phyloP scores from a whole-genome alignment of 2,797 vertebrate species.

The Enteromius unitaeniatus region DNA sequence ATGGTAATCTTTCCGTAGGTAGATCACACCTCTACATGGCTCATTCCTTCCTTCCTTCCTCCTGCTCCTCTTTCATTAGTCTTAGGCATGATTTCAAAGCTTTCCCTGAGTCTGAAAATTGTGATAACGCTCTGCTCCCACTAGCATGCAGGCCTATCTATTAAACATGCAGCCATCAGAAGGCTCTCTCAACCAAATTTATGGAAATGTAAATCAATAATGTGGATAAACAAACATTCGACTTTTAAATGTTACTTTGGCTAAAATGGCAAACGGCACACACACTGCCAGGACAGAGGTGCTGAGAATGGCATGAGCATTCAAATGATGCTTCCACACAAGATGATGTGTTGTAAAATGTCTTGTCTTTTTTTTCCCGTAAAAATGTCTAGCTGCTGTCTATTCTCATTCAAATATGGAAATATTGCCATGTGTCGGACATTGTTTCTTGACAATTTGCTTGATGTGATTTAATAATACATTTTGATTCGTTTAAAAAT shows the following conservation, averaged over 20 bases:
- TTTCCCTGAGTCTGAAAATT: conserved; percentile 45
- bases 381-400: background rate
- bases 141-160: conserved; percentile 42
- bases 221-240: conserved; percentile 34
- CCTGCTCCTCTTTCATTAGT: conserved; percentile 73
- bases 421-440: background rate
- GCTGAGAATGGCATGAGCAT: background rate
- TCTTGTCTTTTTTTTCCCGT: background rate
- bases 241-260: conserved; percentile 40
- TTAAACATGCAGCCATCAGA: conserved; percentile 50
- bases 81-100: conserved; percentile 64
- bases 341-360: background rate
- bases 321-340: background rate
- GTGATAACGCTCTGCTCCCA: conserved; percentile 50
- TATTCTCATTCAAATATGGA: background rate
- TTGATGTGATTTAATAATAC: background rate
- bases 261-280: conserved; percentile 15
- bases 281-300: conserved; percentile 9
- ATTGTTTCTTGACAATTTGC: background rate
- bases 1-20: conserved; percentile 56
- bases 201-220: conserved; percentile 60
- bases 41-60: conserved; percentile 62
- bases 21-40: conserved; percentile 60
- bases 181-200: conserved; percentile 45
- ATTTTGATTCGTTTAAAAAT: background rate